phyloP scores from a whole-genome alignment of 2,888 invertebrate genomes.

The Hemaris fuciformis region DNA sequence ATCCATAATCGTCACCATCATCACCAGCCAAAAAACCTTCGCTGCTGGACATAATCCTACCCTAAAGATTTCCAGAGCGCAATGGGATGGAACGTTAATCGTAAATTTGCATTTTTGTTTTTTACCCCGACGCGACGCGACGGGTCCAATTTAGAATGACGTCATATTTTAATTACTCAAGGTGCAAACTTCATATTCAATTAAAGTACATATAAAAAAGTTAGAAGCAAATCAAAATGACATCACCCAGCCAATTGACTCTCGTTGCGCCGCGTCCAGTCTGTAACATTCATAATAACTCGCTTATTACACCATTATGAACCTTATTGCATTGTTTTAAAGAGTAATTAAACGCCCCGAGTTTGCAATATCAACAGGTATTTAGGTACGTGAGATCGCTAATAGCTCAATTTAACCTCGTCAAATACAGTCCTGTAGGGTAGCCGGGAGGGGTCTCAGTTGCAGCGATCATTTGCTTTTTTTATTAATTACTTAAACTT shows the following conservation, averaged over 20 bases:
- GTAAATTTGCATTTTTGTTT: not conserved
- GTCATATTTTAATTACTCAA: not conserved
- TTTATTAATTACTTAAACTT: not conserved
- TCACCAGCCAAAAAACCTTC: no score
- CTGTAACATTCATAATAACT: constrained; percentile 1
- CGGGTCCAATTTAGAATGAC: not conserved
- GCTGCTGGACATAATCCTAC: no score
- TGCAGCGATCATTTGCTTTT: not conserved
- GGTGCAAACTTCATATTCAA: not conserved
- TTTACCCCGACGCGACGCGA: not conserved
- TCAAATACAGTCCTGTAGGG: constrained; percentile 24
- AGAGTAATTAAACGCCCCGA: not conserved
- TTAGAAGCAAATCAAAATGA: constrained; percentile 24
- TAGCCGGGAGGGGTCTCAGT: not conserved
- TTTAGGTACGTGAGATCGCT: constrained; percentile 29
- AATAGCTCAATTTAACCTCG: constrained; percentile 43
- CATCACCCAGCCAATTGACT: constrained; percentile 49
- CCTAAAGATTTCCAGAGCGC: no score
- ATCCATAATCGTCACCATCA: no score
- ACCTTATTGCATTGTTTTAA: constrained; percentile 14
- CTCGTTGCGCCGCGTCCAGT: constrained; percentile 24
- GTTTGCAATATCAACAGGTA: constrained; percentile 20
- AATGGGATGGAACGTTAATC: no score
- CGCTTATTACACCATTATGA: constrained; percentile 16
- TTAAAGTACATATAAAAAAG: not conserved